These are phyloP conservation scores for Pachyramphus minor DNA, from an alignment of 2,113 vertebrate genomes.

Conservation along the genomic window DNA sequence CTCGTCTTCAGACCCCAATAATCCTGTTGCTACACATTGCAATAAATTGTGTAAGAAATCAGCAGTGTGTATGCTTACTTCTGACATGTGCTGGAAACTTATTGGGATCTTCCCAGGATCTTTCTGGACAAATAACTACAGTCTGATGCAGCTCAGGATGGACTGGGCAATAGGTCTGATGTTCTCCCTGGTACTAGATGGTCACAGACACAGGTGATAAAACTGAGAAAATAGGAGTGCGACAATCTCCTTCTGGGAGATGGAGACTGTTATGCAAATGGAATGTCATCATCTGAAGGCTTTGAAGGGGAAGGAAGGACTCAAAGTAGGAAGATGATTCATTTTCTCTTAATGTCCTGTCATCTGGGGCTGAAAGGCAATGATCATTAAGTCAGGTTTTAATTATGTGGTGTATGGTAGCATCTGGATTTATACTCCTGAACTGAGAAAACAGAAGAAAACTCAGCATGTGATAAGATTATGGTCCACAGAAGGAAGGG, in stretches of 20 bases:
- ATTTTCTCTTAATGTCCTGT: slow-evolving; percentile 25
- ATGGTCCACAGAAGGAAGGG: not conserved
- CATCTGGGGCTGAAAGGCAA: slow-evolving; percentile 11
- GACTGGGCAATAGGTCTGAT: not conserved
- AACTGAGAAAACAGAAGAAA: slow-evolving; percentile 20
- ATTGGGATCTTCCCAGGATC: not conserved
- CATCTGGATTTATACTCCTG: slow-evolving; percentile 27
- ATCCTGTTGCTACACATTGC: not conserved
- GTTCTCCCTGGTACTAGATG: not conserved
- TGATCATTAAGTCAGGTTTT: slow-evolving; percentile 16
- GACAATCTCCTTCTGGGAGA: not conserved
- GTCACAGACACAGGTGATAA: not conserved
- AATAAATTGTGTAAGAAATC: not conserved
- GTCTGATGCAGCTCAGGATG: not conserved
- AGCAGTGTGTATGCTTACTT: not conserved
- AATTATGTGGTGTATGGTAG: not conserved
- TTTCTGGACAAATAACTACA: not conserved
- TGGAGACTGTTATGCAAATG: not conserved
- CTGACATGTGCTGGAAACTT: not conserved
- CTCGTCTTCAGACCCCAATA: not conserved
- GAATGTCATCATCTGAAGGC: not conserved
- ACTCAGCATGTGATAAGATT: not conserved
- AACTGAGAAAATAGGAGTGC: not conserved
- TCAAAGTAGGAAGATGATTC: not conserved
- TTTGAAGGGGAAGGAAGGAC: not conserved